phyloP scores from a whole-genome alignment of 2,888 invertebrate genomes.

The Cepaea hortensis region DNA sequence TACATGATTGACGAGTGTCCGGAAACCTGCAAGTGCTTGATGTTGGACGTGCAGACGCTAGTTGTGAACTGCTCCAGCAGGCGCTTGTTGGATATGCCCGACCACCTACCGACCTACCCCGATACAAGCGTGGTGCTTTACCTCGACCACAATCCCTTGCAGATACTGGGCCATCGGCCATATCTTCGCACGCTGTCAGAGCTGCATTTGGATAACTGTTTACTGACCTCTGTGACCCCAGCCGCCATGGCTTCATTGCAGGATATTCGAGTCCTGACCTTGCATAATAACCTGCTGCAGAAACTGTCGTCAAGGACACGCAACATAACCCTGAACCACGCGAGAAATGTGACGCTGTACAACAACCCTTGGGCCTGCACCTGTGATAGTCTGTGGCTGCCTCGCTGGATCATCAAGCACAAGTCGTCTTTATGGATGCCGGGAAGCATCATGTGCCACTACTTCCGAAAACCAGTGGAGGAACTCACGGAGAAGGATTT shows the following conservation, averaged over 20 bases:
- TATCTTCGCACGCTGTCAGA: too few relatives aligned
- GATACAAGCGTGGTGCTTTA: too few relatives aligned
- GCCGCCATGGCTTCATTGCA: conserved; percentile 48
- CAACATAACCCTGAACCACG: conserved; percentile 48
- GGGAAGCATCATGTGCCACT: conserved; percentile 39
- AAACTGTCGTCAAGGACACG: conserved; percentile 47
- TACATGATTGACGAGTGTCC: too few relatives aligned
- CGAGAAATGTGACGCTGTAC: conserved; percentile 49
- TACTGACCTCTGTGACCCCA: too few relatives aligned
- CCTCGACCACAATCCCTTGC: too few relatives aligned
- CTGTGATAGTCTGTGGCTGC: conserved; percentile 51
- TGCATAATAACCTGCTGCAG: conserved; percentile 50
- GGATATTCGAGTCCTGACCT: conserved; percentile 48
- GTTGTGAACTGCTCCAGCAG: too few relatives aligned
- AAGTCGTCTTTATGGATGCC: conserved; percentile 41
- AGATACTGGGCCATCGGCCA: too few relatives aligned
- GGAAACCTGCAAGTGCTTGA: too few relatives aligned
- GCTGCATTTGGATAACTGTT: too few relatives aligned
- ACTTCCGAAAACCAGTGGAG: conserved; percentile 44
- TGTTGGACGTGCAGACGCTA: too few relatives aligned
- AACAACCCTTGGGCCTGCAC: conserved; percentile 53
- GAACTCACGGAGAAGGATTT: conserved; percentile 37
- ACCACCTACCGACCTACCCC: too few relatives aligned
- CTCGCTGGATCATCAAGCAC: conserved; percentile 48
- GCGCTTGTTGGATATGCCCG: too few relatives aligned